A percentile compares a stretch with the other conserved stretches of the same genome.
phyloP scores from a whole-genome alignment of 2,797 vertebrate species.

The Microctenopoma lineatum region DNA sequence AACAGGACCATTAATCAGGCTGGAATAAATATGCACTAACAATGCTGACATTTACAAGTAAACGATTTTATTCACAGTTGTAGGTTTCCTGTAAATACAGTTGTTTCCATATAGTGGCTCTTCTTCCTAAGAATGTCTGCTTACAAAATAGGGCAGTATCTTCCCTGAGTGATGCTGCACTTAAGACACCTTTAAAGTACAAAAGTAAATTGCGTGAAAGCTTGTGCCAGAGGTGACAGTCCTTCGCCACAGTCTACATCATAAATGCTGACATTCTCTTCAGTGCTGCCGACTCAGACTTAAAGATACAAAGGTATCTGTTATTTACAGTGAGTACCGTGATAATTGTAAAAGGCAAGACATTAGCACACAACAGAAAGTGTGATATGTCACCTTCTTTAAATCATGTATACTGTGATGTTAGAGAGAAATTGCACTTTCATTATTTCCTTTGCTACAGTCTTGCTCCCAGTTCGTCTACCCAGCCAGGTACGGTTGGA shows the following conservation, averaged over 20 bases:
- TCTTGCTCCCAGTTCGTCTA: too few species aligned
- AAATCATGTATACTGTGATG: too few species aligned
- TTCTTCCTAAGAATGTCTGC: background rate
- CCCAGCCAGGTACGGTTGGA: too few species aligned
- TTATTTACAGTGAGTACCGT: conserved; percentile 18
- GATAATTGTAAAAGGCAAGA: too few species aligned
- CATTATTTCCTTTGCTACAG: too few species aligned
- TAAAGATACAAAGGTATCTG: conserved; percentile 35
- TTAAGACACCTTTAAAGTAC: background rate
- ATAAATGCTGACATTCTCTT: conserved; percentile 39
- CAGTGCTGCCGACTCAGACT: conserved; percentile 26
- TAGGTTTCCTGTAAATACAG: conserved; percentile 6
- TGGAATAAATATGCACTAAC: conserved; percentile 18
- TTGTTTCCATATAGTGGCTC: background rate
- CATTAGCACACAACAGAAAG: too few species aligned
- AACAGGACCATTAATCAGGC: conserved; percentile 14
- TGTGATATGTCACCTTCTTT: too few species aligned
- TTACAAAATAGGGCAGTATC: conserved; percentile 1
- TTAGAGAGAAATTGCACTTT: too few species aligned
- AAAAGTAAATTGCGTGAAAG: background rate
- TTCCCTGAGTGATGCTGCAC: background rate
- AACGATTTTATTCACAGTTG: background rate
- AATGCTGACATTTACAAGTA: conserved; percentile 42
- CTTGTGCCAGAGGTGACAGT: conserved; percentile 36
- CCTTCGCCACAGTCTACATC: conserved; percentile 12